Evolutionary conservation across 2,888 invertebrate genomes (phyloP).

Genomic region (Mylabris sibirica): DNA sequence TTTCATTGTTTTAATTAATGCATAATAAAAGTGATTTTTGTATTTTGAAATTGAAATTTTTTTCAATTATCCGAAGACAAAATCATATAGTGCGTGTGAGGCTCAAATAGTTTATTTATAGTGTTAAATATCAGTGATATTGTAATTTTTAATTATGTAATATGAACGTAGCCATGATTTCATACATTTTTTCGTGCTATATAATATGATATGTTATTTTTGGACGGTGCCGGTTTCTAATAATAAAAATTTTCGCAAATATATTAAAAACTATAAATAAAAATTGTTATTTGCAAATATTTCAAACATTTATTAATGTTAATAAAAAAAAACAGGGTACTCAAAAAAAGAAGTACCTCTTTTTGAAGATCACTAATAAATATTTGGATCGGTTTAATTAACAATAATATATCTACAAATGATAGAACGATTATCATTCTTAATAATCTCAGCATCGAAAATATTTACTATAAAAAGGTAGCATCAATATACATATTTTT

Average conservation of each 20-base stretch:
- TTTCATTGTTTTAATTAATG: background rate
- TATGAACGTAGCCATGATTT: conserved; percentile 48
- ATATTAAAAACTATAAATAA: conserved; percentile 42
- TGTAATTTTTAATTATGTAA: conserved; percentile 48
- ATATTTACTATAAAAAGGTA: conserved; percentile 27
- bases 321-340: conserved; percentile 42
- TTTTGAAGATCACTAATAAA: background rate
- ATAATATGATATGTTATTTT: conserved; percentile 55
- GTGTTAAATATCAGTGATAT: conserved; percentile 30
- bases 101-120: background rate
- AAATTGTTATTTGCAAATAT: conserved; percentile 14
- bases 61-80: conserved; percentile 17
- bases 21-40: background rate
- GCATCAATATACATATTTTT: conserved; percentile 38
- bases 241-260: conserved; percentile 52
- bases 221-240: conserved; percentile 54
- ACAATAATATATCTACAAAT: too few relatives aligned
- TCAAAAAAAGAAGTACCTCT: background rate
- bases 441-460: background rate
- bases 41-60: conserved; percentile 20
- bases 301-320: conserved; percentile 8
- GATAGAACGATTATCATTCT: background rate
- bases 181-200: conserved; percentile 43
- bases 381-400: background rate
- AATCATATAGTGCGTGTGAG: conserved; percentile 17